Conservation (phyloP, 2,113 vertebrate genomes). For the Rhinolophus sinicus region DNA sequence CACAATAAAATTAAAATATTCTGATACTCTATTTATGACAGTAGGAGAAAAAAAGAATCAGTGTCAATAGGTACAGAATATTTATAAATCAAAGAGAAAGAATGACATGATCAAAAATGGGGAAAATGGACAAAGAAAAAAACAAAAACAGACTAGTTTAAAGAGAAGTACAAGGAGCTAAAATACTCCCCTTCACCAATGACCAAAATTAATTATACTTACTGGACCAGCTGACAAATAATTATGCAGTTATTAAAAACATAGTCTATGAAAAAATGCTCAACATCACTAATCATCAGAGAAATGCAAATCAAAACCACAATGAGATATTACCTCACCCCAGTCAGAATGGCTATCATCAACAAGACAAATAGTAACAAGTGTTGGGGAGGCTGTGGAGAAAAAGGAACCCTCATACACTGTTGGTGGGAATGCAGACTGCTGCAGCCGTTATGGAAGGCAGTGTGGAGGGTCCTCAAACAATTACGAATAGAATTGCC, state of each 20-base stretch:
- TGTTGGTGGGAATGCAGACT: too few relatives aligned
- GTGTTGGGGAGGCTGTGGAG: too few relatives aligned
- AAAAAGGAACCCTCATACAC: too few relatives aligned
- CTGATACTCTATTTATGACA: not conserved
- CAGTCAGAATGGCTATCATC: too few relatives aligned
- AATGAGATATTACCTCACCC: too few relatives aligned
- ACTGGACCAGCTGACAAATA: not conserved
- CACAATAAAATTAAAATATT: not conserved
- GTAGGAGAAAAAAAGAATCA: not conserved
- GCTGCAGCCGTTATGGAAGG: too few relatives aligned
- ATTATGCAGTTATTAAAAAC: not conserved
- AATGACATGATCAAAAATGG: not conserved
- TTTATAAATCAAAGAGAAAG: slow-evolving; percentile 28
- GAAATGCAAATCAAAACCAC: too few relatives aligned
- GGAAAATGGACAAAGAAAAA: not conserved
- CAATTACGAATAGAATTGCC: too few relatives aligned
- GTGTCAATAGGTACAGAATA: not conserved
- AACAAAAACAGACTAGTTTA: not conserved
- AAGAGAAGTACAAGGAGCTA: not conserved
- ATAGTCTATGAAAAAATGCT: too few relatives aligned
- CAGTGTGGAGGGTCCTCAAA: too few relatives aligned
- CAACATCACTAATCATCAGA: too few relatives aligned
- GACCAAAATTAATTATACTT: not conserved
- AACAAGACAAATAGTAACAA: too few relatives aligned
- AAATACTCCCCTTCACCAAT: not conserved